Base-by-base conservation (phyloP, 2,113 vertebrate species). In the Muscicapa adusta region DNA sequence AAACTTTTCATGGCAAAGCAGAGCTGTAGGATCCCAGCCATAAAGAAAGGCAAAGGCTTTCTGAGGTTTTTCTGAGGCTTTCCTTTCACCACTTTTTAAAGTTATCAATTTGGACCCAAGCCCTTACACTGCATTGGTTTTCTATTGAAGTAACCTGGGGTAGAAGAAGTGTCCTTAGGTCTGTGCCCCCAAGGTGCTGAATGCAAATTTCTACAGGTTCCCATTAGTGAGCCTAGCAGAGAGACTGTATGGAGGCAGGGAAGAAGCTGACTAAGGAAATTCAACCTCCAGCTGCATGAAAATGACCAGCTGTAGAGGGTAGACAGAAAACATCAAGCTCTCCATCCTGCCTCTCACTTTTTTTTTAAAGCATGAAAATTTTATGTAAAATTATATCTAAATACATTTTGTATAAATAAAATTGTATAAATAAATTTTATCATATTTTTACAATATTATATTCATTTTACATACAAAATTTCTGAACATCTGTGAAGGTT, bases 241-340 rank as follows among this genome's bases (percentile, higher is more conserved):
- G n/a, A 18, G 19, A 8, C 18, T 80, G 9, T 60, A 19, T 23
- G 48, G 54, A 76, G 23, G 18, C 40, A 57, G 8, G 18, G 23
- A 85, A 79, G 33, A 34, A 58, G 8, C 1, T 2, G 42, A 26
- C 12, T 58, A 12, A 85, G 53, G 7, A 75, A 78, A 62, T 58
- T 50, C 1, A 1, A 20, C 7, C 10, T 67, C 34, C 29, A 23
- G 23, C 6, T 60, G 29, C 33, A 82, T 0, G 0, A 60, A 26
- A 75, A 38, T 24, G 50, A 70, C 8, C 31, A 74, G 20, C 23
- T 61, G 1, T 6, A 60, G 10, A 18, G 5, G 1, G 7, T 31
- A 48, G 42, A 28, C 9, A 40, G 12, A 29, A 78, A 75, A 34
- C 24, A 26, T 24, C 34, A 63, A 45, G 9, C 15, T 76, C 45